Evolutionary conservation across 2,888 invertebrate species (phyloP), one percentile per base, ranked within the genome.

Genomic region (Ptycholaimellus sp.): DNA sequence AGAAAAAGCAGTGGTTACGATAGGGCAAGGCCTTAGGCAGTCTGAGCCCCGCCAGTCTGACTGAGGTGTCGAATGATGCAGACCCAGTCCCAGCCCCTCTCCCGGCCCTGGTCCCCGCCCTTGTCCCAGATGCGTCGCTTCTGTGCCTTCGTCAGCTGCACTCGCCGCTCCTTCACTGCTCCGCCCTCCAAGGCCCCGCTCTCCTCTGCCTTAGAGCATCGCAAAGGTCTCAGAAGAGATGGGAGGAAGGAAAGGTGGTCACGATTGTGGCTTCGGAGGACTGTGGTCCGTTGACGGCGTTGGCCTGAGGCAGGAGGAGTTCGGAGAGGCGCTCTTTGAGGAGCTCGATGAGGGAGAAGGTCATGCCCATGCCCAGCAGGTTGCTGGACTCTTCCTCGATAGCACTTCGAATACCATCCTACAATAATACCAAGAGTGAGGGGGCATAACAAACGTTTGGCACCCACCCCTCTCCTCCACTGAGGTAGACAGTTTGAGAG

Each of bases 61-160:
- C 80, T 79, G 40, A 90, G 68, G 64, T 90, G 90, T 60, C 80
- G 82, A n/a, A 90, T 74, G 43, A 90, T 72, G 57, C 87, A 87
- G 9, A 87, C 73, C 87, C 90, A 90, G 64, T 90, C 73, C 71
- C 74, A 81, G 0, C 90, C 90, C 21, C 87, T 65, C 0, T 79
- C 76, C 45, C 70, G 71, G 54, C 18, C 18, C 11, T 72, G 74
- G 17, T 68, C 66, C 59, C 81, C 81, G 1, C 78, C 70, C 38
- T 72, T 70, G 57, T 81, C 80, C 75, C 79, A 81, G 54, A 76
- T 74, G 40, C 75, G 69, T 11, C 83, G 68, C 59, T 87, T 87
- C 60, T 87, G 85, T 0, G 82, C 69, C 62, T 87, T 87, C 6
- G 79, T 80, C 47, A 87, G 57, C 39, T 81, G 79, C 51, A 81